These are phyloP conservation scores for Caenorhabditis afra DNA, from an alignment of 2,888 invertebrate genomes.

Conservation along the genomic window DNA sequence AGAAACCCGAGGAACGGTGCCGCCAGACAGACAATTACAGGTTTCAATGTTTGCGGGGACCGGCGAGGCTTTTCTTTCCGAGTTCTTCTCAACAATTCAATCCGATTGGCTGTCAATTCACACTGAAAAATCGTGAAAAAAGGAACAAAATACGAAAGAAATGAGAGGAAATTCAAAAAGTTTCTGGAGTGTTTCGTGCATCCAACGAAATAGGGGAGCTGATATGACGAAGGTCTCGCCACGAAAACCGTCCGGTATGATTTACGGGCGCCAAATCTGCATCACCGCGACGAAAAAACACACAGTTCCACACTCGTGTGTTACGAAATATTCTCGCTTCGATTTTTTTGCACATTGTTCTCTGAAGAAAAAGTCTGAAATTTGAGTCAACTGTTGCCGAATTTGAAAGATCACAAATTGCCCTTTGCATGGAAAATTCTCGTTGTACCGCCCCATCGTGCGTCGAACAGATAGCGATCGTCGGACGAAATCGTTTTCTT, in stretches of 20 bases:
- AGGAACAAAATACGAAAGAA: neutral
- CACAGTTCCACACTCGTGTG: neutral
- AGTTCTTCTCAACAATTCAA: neutral
- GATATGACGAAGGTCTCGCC: neutral
- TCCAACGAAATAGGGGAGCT: too few relatives aligned
- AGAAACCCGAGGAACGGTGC: slow-evolving; percentile 33
- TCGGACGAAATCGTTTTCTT: neutral
- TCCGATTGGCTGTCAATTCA: neutral
- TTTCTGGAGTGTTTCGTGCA: neutral
- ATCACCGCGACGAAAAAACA: too few relatives aligned
- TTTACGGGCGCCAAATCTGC: neutral
- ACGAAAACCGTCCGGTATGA: neutral
- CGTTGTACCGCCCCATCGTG: neutral
- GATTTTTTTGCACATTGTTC: too few relatives aligned
- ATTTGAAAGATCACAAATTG: slow-evolving; percentile 51
- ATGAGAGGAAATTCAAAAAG: neutral
- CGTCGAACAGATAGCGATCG: slow-evolving; percentile 27
- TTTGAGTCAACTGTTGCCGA: too few relatives aligned
- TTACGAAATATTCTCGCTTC: neutral
- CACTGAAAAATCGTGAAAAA: neutral
- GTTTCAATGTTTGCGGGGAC: slow-evolving; percentile 18
- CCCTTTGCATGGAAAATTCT: slow-evolving; percentile 3
- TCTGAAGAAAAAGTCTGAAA: too few relatives aligned
- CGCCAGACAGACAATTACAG: slow-evolving; percentile 22
- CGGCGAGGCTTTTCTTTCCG: neutral